These are phyloP conservation scores for Panagrolaimus sp. DNA, from an alignment of 1,140 invertebrate species.

Conservation along the genomic window DNA sequence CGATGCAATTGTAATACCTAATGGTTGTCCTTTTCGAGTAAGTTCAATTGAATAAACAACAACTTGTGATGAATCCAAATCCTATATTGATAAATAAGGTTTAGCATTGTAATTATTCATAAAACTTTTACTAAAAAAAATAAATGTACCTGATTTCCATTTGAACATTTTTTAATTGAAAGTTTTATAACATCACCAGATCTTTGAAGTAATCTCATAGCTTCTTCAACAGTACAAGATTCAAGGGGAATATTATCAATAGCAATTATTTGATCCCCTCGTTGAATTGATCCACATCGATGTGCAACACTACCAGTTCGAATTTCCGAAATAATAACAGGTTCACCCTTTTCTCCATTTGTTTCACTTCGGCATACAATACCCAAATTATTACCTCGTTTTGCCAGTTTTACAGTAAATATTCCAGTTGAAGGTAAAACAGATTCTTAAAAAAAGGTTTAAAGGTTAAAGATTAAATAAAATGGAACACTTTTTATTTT, in stretches of 20 bases:
- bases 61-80: slow-evolving; percentile 23
- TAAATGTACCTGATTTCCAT: slow-evolving; percentile 56
- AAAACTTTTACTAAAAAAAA: too few relatives aligned
- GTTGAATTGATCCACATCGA: slow-evolving; percentile 71
- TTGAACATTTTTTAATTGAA: slow-evolving; percentile 66
- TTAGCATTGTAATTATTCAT: too few relatives aligned
- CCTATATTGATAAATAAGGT: too few relatives aligned
- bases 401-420: slow-evolving; percentile 79
- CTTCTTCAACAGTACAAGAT: slow-evolving; percentile 68
- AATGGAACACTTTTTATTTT: slow-evolving; percentile 67
- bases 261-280: slow-evolving; percentile 77
- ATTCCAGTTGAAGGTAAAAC: slow-evolving; percentile 81
- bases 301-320: slow-evolving; percentile 81
- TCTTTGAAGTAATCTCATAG: slow-evolving; percentile 70
- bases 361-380: slow-evolving; percentile 74
- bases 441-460: slow-evolving; percentile 65
- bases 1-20: slow-evolving; percentile 78
- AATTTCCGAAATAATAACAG: slow-evolving; percentile 74
- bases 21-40: slow-evolving; percentile 68
- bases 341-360: slow-evolving; percentile 62
- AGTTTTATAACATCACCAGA: slow-evolving; percentile 71
- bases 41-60: slow-evolving; percentile 68
- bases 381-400: slow-evolving; percentile 71
- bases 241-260: slow-evolving; percentile 78
- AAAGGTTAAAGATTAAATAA: neutral